These are phyloP conservation scores for Petrolisthes manimaculis DNA, from an alignment of 2,888 invertebrate species.

Conservation along the genomic window DNA sequence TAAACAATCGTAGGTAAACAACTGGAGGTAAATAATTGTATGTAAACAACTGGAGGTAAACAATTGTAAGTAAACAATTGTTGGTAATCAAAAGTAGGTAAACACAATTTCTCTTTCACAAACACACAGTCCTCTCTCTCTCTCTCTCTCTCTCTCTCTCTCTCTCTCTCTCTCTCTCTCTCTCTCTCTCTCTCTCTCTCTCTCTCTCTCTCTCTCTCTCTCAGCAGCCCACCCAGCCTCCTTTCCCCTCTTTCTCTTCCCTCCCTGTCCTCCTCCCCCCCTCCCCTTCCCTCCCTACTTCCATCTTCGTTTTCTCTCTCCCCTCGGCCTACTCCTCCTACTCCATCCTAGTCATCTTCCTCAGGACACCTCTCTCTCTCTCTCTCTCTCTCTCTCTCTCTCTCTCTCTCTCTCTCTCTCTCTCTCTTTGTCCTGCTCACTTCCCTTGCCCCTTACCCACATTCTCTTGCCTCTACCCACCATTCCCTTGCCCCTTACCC, in stretches of 20 bases:
- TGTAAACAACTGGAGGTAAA: too few species aligned
- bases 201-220: conserved; percentile 1
- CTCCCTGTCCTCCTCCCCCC: background rate
- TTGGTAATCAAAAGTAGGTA: too few species aligned
- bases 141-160: background rate
- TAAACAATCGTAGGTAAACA: too few species aligned
- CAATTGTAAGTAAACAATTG: too few species aligned
- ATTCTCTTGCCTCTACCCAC: background rate
- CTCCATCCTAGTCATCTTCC: background rate
- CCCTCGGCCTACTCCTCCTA: background rate
- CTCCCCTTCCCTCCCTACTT: background rate
- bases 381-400: background rate
- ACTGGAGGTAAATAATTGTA: too few species aligned
- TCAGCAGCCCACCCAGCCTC: too few species aligned
- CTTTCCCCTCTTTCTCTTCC: too few species aligned
- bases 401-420: background rate
- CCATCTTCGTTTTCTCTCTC: background rate
- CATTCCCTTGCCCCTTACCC: background rate
- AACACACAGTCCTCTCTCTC: background rate
- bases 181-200: background rate
- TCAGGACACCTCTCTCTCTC: background rate
- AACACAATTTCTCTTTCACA: too few species aligned
- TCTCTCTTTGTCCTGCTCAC: background rate
- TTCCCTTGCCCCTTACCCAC: background rate
- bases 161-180: background rate